Base-by-base conservation (phyloP, 2,113 vertebrate genomes). In the Ctenomys sociabilis region DNA sequence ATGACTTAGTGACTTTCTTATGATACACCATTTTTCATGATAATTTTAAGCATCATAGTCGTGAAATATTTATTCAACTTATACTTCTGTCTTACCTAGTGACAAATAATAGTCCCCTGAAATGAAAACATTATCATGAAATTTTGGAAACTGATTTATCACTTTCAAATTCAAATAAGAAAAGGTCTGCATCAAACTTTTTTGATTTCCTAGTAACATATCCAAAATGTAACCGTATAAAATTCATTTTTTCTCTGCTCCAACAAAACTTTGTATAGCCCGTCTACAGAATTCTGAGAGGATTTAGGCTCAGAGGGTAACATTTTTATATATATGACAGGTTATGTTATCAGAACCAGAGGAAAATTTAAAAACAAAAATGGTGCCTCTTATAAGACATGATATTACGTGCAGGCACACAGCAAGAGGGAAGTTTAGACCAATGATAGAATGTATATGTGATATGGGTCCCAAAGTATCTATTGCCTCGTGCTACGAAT, bases 111-210 rank as follows among this genome's bases (percentile, higher is more conserved):
- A 14, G 22, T 63, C 1, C 70, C 45, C 52, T 95, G 32, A 93
- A 85, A 32, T 92, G 85, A 82, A 45, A 14, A 73, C 12, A 85
- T 94, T 88, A 80, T 35, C 73, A 26, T 43, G 7, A 85, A 93
- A 59, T 37, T 68, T 49, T 96, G 22, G 26, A 93, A 95, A 40
- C 9, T 72, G 24, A 28, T 77, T 88, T 21, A 19, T 61, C 40
- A 88, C 10, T 32, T 95, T 61, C 5, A 85, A 85, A 26, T 35
- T 90, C 6, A 13, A 90, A 54, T 49, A 2, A 84, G 61, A 89
- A 85, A 26, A 26, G 22, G 1, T 63, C 28, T 95, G 66, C 28
- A 61, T 59, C 40, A 32, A 81, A 35, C 2, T 1, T 84, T 35
- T 92, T 54, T 26, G 13, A 68, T 89, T 86, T 86, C 32, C n/a